Base-by-base conservation (phyloP, 2,797 vertebrate species). In the Platalea minor region DNA sequence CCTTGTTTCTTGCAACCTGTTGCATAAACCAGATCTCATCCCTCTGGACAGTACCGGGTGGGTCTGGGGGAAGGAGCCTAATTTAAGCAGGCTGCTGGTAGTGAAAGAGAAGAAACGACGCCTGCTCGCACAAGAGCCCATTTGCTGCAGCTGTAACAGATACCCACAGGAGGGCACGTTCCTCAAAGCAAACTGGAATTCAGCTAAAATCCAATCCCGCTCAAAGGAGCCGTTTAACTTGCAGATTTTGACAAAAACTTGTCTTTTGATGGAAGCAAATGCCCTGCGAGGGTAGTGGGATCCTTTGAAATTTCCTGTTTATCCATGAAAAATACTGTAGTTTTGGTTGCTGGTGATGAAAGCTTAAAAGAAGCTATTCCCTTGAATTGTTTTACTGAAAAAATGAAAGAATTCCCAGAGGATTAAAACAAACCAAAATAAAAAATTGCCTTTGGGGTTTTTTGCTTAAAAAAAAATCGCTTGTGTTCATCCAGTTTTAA, bases 161-260 rank as follows among this genome's bases (percentile, higher is more conserved):
- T 18, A 59, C 93, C 95, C 96, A 93, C 96, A 95, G 76, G 96
- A 96, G 96, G 96, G 94, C 96, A 95, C 2, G 7, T 69, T 96
- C 88, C 94, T 88, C 93, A 74, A 85, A 94, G 88, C 78, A 87
- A 95, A 89, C 60, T 29, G 60, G 45, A 74, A 85, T 39, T 39
- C 81, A 41, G 85, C 61, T 60, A 33, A 11, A 63, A 50, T 23
- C 50, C 63, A 23, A 1, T 3, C 41, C 65, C 0, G 1, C 60
- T 53, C 69, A 8, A 28, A 54, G 29, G 29, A 73, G 33, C 77
- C 3, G 6, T 35, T 3, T 5, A 12, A 13, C 17, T 46, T 6
- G 39, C 37, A 51, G 37, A 20, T 37, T 69, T 46, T 26, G 28
- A 23, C 6, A 28, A 25, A 65, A 61, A 50, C 4, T 0, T 2